These are phyloP conservation scores for Saturnia japonica DNA, from an alignment of 2,888 invertebrate genomes.

Conservation along the genomic window DNA sequence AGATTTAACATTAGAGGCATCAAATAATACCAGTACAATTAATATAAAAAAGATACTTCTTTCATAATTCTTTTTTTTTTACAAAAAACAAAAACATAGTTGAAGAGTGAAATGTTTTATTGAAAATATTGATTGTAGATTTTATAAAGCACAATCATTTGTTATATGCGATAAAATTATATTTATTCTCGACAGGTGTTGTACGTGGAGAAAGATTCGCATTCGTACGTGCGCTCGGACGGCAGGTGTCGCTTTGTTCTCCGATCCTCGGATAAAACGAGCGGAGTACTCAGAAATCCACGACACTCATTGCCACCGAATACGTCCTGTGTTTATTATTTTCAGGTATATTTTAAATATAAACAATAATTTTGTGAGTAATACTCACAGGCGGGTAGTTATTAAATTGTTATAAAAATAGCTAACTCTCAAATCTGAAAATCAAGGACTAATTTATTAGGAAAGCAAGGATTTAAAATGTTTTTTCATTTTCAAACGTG, in stretches of 20 bases:
- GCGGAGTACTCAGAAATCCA: slow-evolving; percentile 88
- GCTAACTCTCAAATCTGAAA: too few species aligned
- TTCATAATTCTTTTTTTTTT: background rate
- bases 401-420: too few species aligned
- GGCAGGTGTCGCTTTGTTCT: slow-evolving; percentile 89
- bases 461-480: too few species aligned
- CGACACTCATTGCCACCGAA: slow-evolving; percentile 90
- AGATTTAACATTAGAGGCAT: background rate
- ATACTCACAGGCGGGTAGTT: background rate
- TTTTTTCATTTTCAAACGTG: too few species aligned
- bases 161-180: slow-evolving; percentile 23
- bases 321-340: slow-evolving; percentile 91
- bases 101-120: background rate
- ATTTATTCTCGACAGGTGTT: slow-evolving; percentile 79
- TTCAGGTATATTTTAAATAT: slow-evolving; percentile 68
- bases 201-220: slow-evolving; percentile 88
- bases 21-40: background rate
- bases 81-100: background rate
- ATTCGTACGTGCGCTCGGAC: slow-evolving; percentile 87
- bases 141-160: slow-evolving; percentile 3
- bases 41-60: background rate
- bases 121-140: background rate
- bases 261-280: slow-evolving; percentile 87
- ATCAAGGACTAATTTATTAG: too few species aligned
- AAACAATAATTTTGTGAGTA: background rate